Evolutionary conservation across 2,797 vertebrate species (phyloP).

Genomic region (Ciconia nigra): DNA sequence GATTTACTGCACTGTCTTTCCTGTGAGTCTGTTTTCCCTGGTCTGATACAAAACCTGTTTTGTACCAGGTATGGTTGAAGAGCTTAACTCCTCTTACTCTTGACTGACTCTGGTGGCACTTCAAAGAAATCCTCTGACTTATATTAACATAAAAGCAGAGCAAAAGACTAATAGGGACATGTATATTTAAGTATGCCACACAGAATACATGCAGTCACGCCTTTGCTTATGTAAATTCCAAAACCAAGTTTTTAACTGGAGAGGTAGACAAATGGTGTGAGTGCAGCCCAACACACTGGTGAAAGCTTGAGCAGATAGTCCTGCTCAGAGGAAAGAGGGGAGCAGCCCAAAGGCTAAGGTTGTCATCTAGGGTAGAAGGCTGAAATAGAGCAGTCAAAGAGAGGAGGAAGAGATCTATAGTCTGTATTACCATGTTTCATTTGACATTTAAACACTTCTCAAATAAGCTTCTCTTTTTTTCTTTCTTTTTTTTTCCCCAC

Average conservation of each 20-base stretch:
- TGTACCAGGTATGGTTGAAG: background rate
- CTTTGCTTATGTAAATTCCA: background rate
- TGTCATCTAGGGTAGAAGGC: background rate
- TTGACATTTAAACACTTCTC: background rate
- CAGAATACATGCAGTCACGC: background rate
- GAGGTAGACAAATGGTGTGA: background rate
- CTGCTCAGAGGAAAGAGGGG: background rate
- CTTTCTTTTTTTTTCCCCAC: rapidly evolving
- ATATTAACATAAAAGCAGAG: background rate
- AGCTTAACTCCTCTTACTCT: background rate
- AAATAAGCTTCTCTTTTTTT: background rate
- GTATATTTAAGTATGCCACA: background rate
- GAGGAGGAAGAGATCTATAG: background rate
- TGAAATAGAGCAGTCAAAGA: background rate
- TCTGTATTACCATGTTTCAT: background rate
- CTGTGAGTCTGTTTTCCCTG: background rate
- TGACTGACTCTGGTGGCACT: background rate
- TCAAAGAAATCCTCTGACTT: background rate
- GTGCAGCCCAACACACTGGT: background rate
- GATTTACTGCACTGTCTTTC: background rate
- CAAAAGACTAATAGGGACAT: background rate
- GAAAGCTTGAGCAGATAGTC: background rate
- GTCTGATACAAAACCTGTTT: background rate
- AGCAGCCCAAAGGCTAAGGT: background rate
- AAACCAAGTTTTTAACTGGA: background rate